Evolutionary conservation across 2,888 invertebrate species (phyloP), one percentile per base, ranked within the genome.

Genomic region (Parasteatoda lunata): DNA sequence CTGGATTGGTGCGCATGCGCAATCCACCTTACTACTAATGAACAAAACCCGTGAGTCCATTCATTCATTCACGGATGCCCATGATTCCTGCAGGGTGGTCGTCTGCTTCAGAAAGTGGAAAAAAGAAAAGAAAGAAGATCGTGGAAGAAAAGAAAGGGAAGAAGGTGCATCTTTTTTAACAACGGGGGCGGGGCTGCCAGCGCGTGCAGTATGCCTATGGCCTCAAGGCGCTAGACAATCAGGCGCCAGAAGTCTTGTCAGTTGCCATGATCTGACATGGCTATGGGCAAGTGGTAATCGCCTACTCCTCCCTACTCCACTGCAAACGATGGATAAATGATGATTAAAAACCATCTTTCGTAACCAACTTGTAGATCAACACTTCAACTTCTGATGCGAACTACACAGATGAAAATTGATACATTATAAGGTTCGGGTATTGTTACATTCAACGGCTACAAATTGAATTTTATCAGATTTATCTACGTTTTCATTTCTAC

Each of bases 201-300:
- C 85, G 85, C 85, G 85, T 85, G 85, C 85, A 80, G 79, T 85
- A 85, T 84, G 84, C 30, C 30, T 78, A 69, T 66, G 79, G 85
- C 85, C 85, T 66, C 76, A 70, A 70, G 85, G 85, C 85, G 75
- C 65, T 80, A 85, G 85, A 85, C 85, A 76, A n/a, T 59, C 76
- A 69, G 85, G 85, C 80, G 79, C 85, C 85, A n/a, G 48, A 69
- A 66, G n/a, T 65, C 76, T 77, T 77, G 77, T 84, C 83, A 76
- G 82, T 47, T 69, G 51, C 70, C 45, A 65, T 59, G 64, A 76
- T 59, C 64, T 76, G 76, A 76, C 64, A 49, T n/a, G 54, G 69
- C 68, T 82, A 73, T 69, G 15, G 66, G 30, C 59, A 15, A 54
- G 45, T 77, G 77, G 84, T 78, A 79, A 79, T 84, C 78, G 75